phyloP scores from a whole-genome alignment of 1,140 invertebrate species.

The Drosophila takahashii region DNA sequence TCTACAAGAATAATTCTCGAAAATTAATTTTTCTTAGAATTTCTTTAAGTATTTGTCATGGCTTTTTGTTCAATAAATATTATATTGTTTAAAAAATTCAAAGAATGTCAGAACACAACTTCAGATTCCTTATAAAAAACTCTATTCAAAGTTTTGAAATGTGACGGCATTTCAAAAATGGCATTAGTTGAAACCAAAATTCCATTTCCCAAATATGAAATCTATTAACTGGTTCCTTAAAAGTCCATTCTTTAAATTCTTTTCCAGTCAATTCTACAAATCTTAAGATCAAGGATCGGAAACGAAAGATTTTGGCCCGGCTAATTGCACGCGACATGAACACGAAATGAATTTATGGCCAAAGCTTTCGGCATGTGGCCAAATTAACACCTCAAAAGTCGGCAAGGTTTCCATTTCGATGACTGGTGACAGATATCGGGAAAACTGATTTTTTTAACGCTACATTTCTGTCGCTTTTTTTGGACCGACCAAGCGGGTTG shows the following conservation, averaged over 20 bases:
- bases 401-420: constrained; percentile 54
- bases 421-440: constrained; percentile 71
- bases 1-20: neutral
- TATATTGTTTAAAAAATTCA: no score
- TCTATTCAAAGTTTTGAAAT: no score
- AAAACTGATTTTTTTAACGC: constrained; percentile 35
- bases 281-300: constrained; percentile 8
- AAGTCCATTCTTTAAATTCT: constrained; percentile 7
- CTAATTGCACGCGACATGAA: constrained; percentile 57
- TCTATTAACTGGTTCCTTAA: neutral
- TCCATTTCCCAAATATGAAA: neutral
- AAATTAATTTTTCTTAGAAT: neutral
- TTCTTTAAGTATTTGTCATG: neutral
- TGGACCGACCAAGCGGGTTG: constrained; percentile 39
- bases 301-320: constrained; percentile 10
- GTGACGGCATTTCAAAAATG: no score
- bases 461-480: neutral
- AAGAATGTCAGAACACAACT: no score
- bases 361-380: constrained; percentile 49
- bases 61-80: no score
- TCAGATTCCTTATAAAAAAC: no score
- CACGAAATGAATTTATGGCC: constrained; percentile 55
- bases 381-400: constrained; percentile 73
- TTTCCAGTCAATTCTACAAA: no score
- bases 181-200: no score